Evolutionary conservation across 2,888 invertebrate genomes (phyloP).

Genomic region (Stenolophus ochropezus): DNA sequence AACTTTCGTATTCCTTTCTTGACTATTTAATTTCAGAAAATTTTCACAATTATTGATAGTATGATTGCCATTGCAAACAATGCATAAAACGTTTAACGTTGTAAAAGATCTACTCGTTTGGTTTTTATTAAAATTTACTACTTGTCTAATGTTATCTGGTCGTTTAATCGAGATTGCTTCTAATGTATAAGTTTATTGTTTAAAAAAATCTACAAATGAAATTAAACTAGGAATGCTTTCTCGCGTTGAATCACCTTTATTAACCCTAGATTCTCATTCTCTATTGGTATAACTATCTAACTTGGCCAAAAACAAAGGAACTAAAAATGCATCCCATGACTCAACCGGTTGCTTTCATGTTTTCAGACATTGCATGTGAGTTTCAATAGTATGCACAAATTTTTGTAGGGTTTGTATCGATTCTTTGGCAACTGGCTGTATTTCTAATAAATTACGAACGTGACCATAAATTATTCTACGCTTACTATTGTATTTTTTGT

Average conservation of each 20-base stretch:
- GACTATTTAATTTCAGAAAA: background rate
- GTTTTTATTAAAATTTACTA: background rate
- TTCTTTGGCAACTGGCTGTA: conserved; percentile 57
- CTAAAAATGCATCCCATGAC: conserved; percentile 63
- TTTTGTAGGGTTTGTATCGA: conserved; percentile 59
- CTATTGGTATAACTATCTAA: conserved; percentile 61
- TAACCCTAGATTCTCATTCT: conserved; percentile 62
- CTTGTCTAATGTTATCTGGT: background rate
- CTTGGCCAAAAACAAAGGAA: conserved; percentile 62
- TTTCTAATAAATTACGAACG: conserved; percentile 62
- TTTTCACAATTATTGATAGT: background rate
- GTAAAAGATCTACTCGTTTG: background rate
- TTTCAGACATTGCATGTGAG: conserved; percentile 63
- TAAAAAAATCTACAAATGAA: conserved; percentile 61
- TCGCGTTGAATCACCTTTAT: too few relatives aligned
- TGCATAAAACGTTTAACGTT: conserved; percentile 3
- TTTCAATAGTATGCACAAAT: conserved; percentile 61
- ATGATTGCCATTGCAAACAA: conserved; percentile 11
- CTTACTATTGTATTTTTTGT: too few relatives aligned
- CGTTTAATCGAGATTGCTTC: conserved; percentile 35
- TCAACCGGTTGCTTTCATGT: conserved; percentile 57
- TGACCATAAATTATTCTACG: conserved; percentile 63
- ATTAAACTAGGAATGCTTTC: conserved; percentile 54
- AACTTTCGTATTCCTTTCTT: background rate
- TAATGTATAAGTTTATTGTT: conserved; percentile 59